Conservation (phyloP, 1,140 invertebrate species). For the Drosophila bifasciata region DNA sequence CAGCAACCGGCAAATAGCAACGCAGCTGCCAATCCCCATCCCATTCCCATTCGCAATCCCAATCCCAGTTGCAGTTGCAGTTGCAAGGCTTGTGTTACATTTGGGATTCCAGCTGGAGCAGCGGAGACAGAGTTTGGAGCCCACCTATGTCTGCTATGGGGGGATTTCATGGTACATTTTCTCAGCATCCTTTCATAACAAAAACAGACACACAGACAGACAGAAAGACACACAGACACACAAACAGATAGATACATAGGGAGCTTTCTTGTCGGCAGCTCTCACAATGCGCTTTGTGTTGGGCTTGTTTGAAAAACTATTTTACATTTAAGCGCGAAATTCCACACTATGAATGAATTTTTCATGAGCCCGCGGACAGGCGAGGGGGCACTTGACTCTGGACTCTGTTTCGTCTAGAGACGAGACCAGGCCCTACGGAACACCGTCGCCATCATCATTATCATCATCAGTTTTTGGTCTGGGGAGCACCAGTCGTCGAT, state of each 20-base stretch:
- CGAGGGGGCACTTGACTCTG: slow-evolving; percentile 36
- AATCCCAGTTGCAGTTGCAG: slow-evolving; percentile 14
- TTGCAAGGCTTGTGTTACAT: slow-evolving; percentile 45
- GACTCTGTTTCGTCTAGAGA: slow-evolving; percentile 1
- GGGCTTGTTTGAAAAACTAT: slow-evolving; percentile 82
- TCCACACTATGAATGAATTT: slow-evolving; percentile 84
- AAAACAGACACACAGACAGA: too few relatives aligned
- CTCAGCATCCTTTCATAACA: slow-evolving; percentile 75
- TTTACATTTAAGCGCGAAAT: slow-evolving; percentile 84
- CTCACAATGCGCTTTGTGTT: slow-evolving; percentile 77
- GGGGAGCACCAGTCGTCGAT: neutral
- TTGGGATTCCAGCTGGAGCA: slow-evolving; percentile 19
- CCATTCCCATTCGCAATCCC: slow-evolving; percentile 19
- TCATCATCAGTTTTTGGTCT: slow-evolving; percentile 44
- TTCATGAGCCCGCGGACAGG: slow-evolving; percentile 66
- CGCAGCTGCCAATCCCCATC: slow-evolving; percentile 57
- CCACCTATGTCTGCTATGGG: slow-evolving; percentile 32
- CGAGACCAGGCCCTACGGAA: slow-evolving; percentile 11
- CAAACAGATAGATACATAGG: slow-evolving; percentile 11
- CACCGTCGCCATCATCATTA: slow-evolving; percentile 46
- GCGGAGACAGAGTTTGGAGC: slow-evolving; percentile 3
- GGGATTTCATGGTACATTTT: slow-evolving; percentile 67
- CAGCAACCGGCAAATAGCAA: slow-evolving; percentile 19
- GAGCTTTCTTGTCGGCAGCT: slow-evolving; percentile 62
- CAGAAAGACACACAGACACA: slow-evolving; percentile 2